Evolutionary conservation across 2,888 invertebrate genomes (phyloP), one percentile per base, ranked within the genome.

Genomic region (Ephialtes manifestator): DNA sequence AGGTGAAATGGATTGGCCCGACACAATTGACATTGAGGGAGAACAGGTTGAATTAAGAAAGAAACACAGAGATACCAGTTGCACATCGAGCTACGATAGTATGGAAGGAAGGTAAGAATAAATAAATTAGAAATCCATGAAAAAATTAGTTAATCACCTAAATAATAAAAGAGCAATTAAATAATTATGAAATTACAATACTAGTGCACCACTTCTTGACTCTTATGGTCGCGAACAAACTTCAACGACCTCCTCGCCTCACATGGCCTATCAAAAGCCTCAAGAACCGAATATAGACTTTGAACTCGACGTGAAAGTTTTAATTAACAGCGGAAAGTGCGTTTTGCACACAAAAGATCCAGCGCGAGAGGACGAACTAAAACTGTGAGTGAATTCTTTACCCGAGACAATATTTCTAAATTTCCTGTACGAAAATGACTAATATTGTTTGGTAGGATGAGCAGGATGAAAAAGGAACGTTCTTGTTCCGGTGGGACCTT

Each of bases 241-340:
- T 7, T 93, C 94, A 5, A 92, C 91, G 1, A 92, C 93, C 1
- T 95, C 91, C 79, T 93, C 93, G 1, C 93, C 94, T 48, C 91
- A 91, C 84, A 90, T 91, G 91, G 92, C 89, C 3, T 93, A 93
- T 65, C 96, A 96, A 87, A 96, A 96, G 92, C 95, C 96, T 0
- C 96, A 97, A 77, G 98, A 98, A 91, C 98, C 99, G 0, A 98
- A 98, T 92, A 98, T 99, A 77, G 99, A 99, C 94, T 97, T 99
- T 92, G 99, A 99, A 93, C 94, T 99, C 89, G 99, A 99, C 93
- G 98, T 99, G 7, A 99, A 99, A 94, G 99, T 99, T 63, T n/a
- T 98, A 90, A 98, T 99, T 85, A 99, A 99, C 94, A 98, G 98
- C 90, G 99, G 99, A 10, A 98, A 99, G 94, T 99, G 99, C 94